Evolutionary conservation across 2,113 vertebrate genomes (phyloP), one percentile per base, ranked within the genome.

Genomic region (Australoheros scitulus): DNA sequence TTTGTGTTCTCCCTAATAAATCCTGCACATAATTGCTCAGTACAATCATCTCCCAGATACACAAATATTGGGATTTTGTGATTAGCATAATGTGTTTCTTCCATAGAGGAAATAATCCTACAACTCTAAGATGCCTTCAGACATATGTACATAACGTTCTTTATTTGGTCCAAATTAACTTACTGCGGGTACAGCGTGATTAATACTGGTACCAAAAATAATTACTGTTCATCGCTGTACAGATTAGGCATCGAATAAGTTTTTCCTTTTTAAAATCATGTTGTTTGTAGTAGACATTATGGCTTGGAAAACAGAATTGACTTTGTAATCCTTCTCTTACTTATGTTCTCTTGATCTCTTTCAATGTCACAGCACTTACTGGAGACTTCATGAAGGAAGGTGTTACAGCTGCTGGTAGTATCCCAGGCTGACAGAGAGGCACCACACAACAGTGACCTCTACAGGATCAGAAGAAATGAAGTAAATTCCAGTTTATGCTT

Each of bases 1-100:
- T 99, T 98, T 98, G 97, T 97, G 96, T 97, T 97, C 96, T 96
- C 96, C 95, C 95, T 97, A 97, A 97, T 98, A 98, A 97, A 98
- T 95, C 96, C 96, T 95, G 93, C 96, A 97, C 96, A 96, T 97
- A 97, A 98, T 97, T 97, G 97, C 96, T 95, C 95, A 92, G 92
- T 94, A 96, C 96, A 97, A 96, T 97, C 95, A 97, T 98, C 96
- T 96, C 94, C 94, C 95, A 87, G 96, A 97, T 95, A 96, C 96
- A 96, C 96, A 98, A 96, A 98, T 96, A 96, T 95, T 95, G 95
- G 97, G 97, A 97, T 98, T 97, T 97, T 95, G 94, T 96, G 96
- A 97, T 98, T 98, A 98, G 97, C 97, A 97, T 96, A 97, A 97
- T 96, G 95, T 96, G 97, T 95, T 96, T 97, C 96, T 97, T 97